Evolutionary conservation across 2,888 invertebrate species (phyloP).

Genomic region (Coelopa pilipes): DNA sequence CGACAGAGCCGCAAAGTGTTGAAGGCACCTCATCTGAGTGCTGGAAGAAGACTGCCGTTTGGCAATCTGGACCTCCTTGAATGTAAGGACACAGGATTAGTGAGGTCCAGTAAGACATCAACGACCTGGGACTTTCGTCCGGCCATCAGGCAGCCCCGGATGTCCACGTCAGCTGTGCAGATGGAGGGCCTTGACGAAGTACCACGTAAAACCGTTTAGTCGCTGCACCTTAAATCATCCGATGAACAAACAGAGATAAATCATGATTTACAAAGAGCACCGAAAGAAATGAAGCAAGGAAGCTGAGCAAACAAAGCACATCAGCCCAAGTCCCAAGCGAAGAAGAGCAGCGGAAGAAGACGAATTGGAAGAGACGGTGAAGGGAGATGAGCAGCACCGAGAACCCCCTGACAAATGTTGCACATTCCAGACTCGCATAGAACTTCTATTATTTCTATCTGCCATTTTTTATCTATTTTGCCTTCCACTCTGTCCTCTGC

Average conservation of each 20-base stretch:
- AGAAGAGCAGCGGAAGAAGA: neutral
- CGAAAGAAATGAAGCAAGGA: slow-evolving; percentile 60
- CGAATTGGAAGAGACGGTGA: neutral
- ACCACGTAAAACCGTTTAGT: slow-evolving; percentile 23
- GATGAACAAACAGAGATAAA: slow-evolving; percentile 59
- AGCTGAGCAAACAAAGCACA: slow-evolving; percentile 38
- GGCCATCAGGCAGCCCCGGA: too few relatives aligned
- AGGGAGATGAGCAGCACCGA: neutral
- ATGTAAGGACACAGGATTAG: too few relatives aligned
- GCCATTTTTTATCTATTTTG: slow-evolving; percentile 60
- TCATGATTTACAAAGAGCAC: slow-evolving; percentile 55
- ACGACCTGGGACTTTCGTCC: too few relatives aligned
- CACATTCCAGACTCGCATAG: slow-evolving; percentile 33
- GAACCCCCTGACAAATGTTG: slow-evolving; percentile 38
- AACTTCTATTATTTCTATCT: slow-evolving; percentile 57
- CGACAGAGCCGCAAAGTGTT: too few relatives aligned
- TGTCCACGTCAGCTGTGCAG: too few relatives aligned
- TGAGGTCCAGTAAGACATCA: too few relatives aligned
- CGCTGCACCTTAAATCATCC: slow-evolving; percentile 55
- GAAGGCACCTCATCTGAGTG: too few relatives aligned
- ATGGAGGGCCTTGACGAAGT: neutral
- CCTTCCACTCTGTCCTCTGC: too few relatives aligned
- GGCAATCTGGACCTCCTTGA: too few relatives aligned
- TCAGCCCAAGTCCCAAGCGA: neutral
- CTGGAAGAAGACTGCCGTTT: too few relatives aligned